phyloP scores from a whole-genome alignment of 2,888 invertebrate species.

The Mallateleia sp. region DNA sequence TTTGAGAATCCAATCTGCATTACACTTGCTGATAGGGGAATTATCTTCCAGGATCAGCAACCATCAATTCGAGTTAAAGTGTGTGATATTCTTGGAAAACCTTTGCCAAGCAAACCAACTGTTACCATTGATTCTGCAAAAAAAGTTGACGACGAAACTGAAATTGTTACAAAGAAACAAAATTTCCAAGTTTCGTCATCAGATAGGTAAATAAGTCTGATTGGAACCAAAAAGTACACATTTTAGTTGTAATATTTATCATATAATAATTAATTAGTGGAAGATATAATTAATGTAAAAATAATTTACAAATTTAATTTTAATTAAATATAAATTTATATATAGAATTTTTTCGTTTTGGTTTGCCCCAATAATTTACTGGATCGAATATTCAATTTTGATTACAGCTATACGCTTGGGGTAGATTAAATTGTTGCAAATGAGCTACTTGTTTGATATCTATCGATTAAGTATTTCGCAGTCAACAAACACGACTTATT shows the following conservation, averaged over 20 bases:
- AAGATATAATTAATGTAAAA: no score
- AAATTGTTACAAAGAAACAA: slow-evolving; percentile 92
- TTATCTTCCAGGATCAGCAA: slow-evolving; percentile 93
- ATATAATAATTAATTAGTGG: no score
- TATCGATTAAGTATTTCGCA: slow-evolving; percentile 66
- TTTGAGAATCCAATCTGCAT: slow-evolving; percentile 95
- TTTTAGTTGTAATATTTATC: no score
- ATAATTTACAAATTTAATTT: neutral
- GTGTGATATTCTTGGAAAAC: slow-evolving; percentile 94
- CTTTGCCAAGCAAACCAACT: slow-evolving; percentile 92
- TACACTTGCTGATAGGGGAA: slow-evolving; percentile 93
- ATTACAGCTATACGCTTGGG: slow-evolving; percentile 89
- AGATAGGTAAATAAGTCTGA: slow-evolving; percentile 88
- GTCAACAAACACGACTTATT: slow-evolving; percentile 63
- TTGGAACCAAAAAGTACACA: no score
- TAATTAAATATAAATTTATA: slow-evolving; percentile 11
- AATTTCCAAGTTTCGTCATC: slow-evolving; percentile 88
- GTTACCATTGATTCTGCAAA: slow-evolving; percentile 95
- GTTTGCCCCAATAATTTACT: slow-evolving; percentile 88
- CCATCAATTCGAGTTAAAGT: slow-evolving; percentile 94
- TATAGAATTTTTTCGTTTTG: neutral
- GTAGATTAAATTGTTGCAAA: slow-evolving; percentile 85
- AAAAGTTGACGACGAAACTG: slow-evolving; percentile 93
- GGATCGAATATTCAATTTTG: slow-evolving; percentile 79
- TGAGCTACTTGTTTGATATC: slow-evolving; percentile 70